Evolutionary conservation across 2,113 vertebrate species (phyloP).

Genomic region (Xiphorhynchus elegans): DNA sequence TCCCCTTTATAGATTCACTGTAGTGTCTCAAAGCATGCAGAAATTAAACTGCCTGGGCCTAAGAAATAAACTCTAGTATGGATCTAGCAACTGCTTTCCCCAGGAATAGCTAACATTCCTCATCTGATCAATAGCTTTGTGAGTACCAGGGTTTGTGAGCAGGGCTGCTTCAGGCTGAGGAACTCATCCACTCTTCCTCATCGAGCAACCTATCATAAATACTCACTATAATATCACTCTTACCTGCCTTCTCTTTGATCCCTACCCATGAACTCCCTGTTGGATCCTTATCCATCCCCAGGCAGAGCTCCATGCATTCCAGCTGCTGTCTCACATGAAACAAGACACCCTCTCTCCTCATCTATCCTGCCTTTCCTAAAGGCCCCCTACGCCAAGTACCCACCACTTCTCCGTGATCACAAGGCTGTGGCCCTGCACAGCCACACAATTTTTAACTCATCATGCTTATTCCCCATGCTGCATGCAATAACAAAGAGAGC

Average conservation of each 20-base stretch:
- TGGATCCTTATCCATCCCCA: not conserved
- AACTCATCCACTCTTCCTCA: not conserved
- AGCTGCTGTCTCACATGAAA: not conserved
- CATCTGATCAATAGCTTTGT: not conserved
- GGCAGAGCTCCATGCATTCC: not conserved
- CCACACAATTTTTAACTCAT: not conserved
- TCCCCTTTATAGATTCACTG: not conserved
- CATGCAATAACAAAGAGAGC: not conserved
- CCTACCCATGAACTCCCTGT: not conserved
- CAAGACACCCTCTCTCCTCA: not conserved
- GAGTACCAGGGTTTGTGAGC: not conserved
- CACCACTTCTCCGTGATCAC: rapidly evolving
- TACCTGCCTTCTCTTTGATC: not conserved
- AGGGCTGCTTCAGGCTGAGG: not conserved
- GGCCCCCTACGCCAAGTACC: not conserved
- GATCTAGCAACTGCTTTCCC: not conserved
- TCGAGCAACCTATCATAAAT: not conserved
- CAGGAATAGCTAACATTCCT: not conserved
- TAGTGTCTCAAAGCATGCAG: not conserved
- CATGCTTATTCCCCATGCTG: not conserved
- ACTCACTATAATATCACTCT: not conserved
- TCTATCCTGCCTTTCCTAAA: not conserved
- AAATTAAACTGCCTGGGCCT: not conserved
- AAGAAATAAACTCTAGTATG: not conserved
- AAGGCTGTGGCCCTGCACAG: not conserved